phyloP scores from a whole-genome alignment of 2,888 invertebrate genomes.

The Chrysina gloriosa region DNA sequence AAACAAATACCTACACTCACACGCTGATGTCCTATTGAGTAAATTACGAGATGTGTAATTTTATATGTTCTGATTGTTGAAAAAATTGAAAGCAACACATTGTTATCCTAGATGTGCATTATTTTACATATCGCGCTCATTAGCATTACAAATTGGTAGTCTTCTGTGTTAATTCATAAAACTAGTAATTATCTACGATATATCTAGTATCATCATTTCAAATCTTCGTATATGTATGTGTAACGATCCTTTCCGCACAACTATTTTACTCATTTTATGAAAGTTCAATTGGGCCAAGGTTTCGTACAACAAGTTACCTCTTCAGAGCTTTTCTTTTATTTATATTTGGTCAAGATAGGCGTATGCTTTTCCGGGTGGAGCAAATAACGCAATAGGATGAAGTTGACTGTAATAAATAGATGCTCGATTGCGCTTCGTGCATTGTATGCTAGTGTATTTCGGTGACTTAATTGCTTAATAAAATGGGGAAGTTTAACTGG shows the following conservation, averaged over 20 bases:
- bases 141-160: background rate
- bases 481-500: too few species aligned
- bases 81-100: conserved; percentile 37
- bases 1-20: background rate
- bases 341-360: too few species aligned
- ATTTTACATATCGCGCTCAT: background rate
- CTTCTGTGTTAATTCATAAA: too few species aligned
- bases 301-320: background rate
- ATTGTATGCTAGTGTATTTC: too few species aligned
- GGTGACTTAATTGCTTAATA: too few species aligned
- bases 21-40: background rate
- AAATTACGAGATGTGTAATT: background rate
- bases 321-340: conserved; percentile 6
- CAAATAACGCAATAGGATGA: too few species aligned
- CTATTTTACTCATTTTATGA: conserved; percentile 22
- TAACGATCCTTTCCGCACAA: conserved; percentile 16
- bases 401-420: too few species aligned
- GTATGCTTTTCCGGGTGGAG: too few species aligned
- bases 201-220: conserved; percentile 8
- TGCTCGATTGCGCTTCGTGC: too few species aligned
- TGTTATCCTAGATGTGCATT: conserved; percentile 41
- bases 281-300: conserved; percentile 31
- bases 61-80: conserved; percentile 29
- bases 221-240: too few species aligned
- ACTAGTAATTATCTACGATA: too few species aligned